Percentiles rank a stretch among this genome's conserved stretches.
These are phyloP conservation scores for Sinocyclocheilus maitianheensis DNA, from an alignment of 2,113 vertebrate genomes.

Conservation along the genomic window DNA sequence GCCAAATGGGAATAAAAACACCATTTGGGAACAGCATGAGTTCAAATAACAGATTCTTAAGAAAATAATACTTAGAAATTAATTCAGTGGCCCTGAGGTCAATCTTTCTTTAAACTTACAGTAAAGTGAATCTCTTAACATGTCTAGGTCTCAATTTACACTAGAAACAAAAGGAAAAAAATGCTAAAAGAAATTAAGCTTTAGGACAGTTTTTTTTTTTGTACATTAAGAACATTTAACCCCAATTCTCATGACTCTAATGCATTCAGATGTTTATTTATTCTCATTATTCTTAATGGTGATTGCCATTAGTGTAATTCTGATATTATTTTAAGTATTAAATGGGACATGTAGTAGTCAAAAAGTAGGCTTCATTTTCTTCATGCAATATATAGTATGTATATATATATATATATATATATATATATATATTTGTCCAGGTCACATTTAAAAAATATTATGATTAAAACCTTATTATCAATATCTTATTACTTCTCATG, in stretches of 20 bases:
- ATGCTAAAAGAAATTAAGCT: background rate
- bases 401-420: background rate
- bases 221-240: background rate
- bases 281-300: background rate
- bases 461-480: background rate
- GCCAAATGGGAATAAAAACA: background rate
- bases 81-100: background rate
- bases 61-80: constrained; percentile 11
- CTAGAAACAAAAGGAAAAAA: background rate
- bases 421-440: background rate
- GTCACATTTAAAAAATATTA: background rate
- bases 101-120: background rate
- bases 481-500: background rate
- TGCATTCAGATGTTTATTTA: background rate
- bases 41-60: background rate
- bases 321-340: background rate
- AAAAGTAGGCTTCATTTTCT: background rate
- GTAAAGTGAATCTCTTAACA: background rate
- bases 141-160: background rate
- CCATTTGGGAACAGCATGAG: background rate
- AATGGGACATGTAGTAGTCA: background rate
- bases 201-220: background rate
- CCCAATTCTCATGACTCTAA: background rate
- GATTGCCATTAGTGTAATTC: background rate
- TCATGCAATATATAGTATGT: background rate